phyloP scores from a whole-genome alignment of 2,113 vertebrate species.

The Xiphorhynchus elegans region DNA sequence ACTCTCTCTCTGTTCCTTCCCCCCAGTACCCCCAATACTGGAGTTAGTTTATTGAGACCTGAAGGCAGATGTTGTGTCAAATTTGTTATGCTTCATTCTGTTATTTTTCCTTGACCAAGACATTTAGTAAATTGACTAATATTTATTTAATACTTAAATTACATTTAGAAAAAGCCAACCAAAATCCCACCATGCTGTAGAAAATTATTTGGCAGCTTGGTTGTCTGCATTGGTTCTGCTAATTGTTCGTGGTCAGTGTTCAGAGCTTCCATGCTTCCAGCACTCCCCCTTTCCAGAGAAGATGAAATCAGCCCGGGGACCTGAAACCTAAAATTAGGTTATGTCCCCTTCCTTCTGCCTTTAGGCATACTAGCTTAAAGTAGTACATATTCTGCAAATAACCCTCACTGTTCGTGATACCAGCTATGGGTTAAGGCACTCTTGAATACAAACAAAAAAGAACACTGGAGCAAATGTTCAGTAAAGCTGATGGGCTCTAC shows the following conservation, averaged over 20 bases:
- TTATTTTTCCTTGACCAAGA: background rate
- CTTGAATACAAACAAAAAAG: background rate
- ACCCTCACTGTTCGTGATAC: background rate
- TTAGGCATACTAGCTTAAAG: background rate
- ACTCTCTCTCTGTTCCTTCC: background rate
- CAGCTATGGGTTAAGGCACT: background rate
- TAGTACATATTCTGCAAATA: background rate
- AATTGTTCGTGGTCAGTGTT: background rate
- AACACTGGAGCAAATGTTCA: background rate
- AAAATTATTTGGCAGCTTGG: background rate
- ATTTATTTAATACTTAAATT: background rate
- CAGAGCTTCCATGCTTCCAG: background rate
- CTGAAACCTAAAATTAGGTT: background rate
- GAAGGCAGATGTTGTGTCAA: background rate
- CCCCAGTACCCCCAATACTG: background rate
- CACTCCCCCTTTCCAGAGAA: background rate
- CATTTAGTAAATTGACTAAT: background rate
- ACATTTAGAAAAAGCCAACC: background rate
- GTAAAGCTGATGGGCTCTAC: background rate
- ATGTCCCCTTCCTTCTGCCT: background rate
- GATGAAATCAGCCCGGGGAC: background rate
- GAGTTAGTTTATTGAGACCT: background rate
- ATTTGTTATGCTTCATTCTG: background rate
- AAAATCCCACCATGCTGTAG: background rate
- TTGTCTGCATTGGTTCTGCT: background rate